Percentiles rank a stretch among this genome's conserved stretches.
These are phyloP conservation scores for Dryas iulia DNA, from an alignment of 1,140 invertebrate species.

Conservation along the genomic window DNA sequence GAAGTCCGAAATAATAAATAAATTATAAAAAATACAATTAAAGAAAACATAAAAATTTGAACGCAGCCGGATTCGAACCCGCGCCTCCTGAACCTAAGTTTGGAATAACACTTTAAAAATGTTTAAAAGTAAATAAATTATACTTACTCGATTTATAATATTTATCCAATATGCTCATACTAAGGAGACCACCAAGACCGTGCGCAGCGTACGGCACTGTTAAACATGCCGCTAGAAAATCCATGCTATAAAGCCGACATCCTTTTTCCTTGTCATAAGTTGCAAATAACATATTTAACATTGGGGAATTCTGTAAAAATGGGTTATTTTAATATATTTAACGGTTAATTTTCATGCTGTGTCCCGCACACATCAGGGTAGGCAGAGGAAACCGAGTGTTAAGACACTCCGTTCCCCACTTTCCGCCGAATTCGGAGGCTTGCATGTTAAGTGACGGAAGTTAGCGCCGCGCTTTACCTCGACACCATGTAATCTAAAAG, in stretches of 20 bases:
- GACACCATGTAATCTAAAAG: too few species aligned
- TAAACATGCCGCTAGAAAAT: slow-evolving; percentile 94
- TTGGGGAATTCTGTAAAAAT: slow-evolving; percentile 85
- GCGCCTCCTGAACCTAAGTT: too few species aligned
- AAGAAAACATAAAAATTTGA: too few species aligned
- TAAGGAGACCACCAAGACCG: slow-evolving; percentile 96
- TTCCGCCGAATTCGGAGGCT: too few species aligned
- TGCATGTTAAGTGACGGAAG: too few species aligned
- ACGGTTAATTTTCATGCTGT: background rate
- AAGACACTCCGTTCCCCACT: background rate
- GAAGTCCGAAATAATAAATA: too few species aligned
- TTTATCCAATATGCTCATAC: slow-evolving; percentile 93
- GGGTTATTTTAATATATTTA: background rate
- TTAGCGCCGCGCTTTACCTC: too few species aligned
- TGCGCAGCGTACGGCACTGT: slow-evolving; percentile 93
- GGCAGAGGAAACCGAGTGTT: background rate
- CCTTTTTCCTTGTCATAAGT: slow-evolving; percentile 90
- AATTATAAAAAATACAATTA: too few species aligned
- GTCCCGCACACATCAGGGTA: background rate
- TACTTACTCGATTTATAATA: slow-evolving; percentile 87
- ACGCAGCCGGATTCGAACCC: too few species aligned
- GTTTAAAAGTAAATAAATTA: slow-evolving; percentile 1
- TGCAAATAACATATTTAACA: slow-evolving; percentile 92
- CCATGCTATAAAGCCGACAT: slow-evolving; percentile 92
- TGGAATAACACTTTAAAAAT: too few species aligned